A percentile compares a stretch with the other conserved stretches of the same genome.
Conservation (phyloP, 2,113 vertebrate species). For the Genyomyrus donnyi region DNA sequence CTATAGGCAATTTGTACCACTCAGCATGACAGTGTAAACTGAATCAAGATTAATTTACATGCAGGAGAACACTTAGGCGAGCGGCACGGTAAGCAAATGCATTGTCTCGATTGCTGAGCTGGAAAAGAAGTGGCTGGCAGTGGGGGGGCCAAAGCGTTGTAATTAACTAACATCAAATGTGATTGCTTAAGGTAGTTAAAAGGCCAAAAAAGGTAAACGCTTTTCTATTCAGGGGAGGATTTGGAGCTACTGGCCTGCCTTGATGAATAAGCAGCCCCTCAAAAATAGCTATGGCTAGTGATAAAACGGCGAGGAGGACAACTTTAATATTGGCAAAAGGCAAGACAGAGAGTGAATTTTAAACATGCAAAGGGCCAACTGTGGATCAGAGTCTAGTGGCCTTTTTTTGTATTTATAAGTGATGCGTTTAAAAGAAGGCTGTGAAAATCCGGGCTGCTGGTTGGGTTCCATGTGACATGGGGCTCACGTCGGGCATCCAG, state of each 20-base stretch:
- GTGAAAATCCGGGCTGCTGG: not conserved
- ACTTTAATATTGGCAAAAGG: constrained; percentile 14
- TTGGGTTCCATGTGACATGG: not conserved
- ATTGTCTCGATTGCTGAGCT: constrained; percentile 86
- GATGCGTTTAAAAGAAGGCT: not conserved
- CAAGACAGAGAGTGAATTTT: not conserved
- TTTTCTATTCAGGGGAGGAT: constrained; percentile 31
- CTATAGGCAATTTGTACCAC: constrained; percentile 87
- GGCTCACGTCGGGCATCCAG: not conserved
- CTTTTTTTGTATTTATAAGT: not conserved
- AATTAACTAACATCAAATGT: constrained; percentile 84
- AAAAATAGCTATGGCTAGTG: not conserved
- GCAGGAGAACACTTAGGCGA: constrained; percentile 82
- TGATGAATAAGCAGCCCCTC: constrained; percentile 7
- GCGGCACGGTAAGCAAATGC: constrained; percentile 82
- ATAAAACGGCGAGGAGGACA: not conserved
- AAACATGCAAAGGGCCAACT: not conserved
- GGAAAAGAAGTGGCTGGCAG: constrained; percentile 71
- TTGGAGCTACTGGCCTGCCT: not conserved
- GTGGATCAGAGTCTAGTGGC: not conserved
- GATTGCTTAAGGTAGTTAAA: constrained; percentile 70
- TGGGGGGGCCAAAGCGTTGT: constrained; percentile 65
- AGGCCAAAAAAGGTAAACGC: constrained; percentile 68
- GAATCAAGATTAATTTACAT: constrained; percentile 89
- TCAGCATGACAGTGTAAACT: constrained; percentile 85